Conservation (phyloP, 2,888 invertebrate species). For the Fragum whitleyi region DNA sequence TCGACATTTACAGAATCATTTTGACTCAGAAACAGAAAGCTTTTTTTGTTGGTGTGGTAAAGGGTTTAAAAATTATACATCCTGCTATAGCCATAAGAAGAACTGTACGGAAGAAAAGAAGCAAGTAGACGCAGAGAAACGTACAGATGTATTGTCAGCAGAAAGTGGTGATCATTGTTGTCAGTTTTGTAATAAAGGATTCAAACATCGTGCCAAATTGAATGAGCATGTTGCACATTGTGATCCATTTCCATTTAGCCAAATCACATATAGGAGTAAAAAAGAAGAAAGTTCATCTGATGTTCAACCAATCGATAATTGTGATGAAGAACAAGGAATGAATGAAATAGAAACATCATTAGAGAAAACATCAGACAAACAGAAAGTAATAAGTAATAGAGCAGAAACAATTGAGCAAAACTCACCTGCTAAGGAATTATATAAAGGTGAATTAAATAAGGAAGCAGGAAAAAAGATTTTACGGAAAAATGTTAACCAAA, state of each 20-base stretch:
- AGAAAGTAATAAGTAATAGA: too few relatives aligned
- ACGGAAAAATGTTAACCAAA: too few relatives aligned
- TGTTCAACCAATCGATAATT: too few relatives aligned
- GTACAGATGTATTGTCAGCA: neutral
- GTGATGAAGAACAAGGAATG: too few relatives aligned
- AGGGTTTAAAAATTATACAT: slow-evolving; percentile 20
- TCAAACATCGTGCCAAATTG: slow-evolving; percentile 28
- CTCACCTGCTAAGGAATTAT: too few relatives aligned
- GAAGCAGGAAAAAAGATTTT: too few relatives aligned
- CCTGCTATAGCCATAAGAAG: slow-evolving; percentile 25
- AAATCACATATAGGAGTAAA: neutral
- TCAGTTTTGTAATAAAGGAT: slow-evolving; percentile 46
- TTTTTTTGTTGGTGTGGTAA: slow-evolving; percentile 34
- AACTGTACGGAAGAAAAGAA: neutral
- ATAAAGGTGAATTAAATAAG: neutral
- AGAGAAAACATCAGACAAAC: too few relatives aligned
- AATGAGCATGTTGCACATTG: slow-evolving; percentile 40
- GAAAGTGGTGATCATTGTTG: slow-evolving; percentile 28
- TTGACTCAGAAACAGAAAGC: neutral
- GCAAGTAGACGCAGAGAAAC: neutral
- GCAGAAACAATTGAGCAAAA: too few relatives aligned
- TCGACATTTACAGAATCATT: slow-evolving; percentile 32
- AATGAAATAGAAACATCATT: too few relatives aligned
- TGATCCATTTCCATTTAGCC: slow-evolving; percentile 28
- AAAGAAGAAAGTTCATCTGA: too few relatives aligned